These are phyloP conservation scores for Chitala chitala DNA, from an alignment of 2,113 vertebrate species.

Conservation along the genomic window DNA sequence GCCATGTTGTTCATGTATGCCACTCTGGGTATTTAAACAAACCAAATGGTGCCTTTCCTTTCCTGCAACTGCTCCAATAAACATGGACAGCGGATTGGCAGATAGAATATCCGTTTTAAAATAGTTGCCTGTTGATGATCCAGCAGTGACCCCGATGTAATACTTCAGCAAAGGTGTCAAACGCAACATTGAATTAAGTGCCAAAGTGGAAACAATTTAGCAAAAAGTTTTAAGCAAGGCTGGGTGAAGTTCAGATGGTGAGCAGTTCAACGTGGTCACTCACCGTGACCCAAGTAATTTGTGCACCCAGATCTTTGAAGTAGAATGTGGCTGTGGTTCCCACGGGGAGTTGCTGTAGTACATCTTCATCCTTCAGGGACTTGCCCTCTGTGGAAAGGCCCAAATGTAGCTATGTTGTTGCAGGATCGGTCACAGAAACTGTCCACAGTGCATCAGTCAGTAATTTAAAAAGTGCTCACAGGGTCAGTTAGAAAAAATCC, in stretches of 20 bases:
- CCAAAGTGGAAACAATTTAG: too few relatives aligned
- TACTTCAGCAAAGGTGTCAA: too few relatives aligned
- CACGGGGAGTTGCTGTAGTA: slow-evolving; percentile 86
- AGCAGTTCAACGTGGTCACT: slow-evolving; percentile 40
- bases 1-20: not conserved
- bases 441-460: too few relatives aligned
- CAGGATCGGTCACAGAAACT: not conserved
- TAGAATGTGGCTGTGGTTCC: slow-evolving; percentile 90
- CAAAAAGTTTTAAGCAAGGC: not conserved
- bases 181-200: too few relatives aligned
- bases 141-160: too few relatives aligned
- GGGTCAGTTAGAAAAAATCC: not conserved
- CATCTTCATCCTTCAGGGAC: slow-evolving; percentile 80
- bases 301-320: slow-evolving; percentile 86
- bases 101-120: too few relatives aligned
- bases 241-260: not conserved
- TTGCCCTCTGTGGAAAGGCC: slow-evolving; percentile 68
- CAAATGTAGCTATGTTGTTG: not conserved
- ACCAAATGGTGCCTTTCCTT: too few relatives aligned
- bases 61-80: too few relatives aligned
- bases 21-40: too few relatives aligned
- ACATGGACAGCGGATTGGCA: too few relatives aligned
- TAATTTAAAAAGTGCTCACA: too few relatives aligned
- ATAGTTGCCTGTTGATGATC: too few relatives aligned
- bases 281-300: slow-evolving; percentile 94